Conservation (phyloP, 1,140 invertebrate species). For the Microvelia longipes region DNA sequence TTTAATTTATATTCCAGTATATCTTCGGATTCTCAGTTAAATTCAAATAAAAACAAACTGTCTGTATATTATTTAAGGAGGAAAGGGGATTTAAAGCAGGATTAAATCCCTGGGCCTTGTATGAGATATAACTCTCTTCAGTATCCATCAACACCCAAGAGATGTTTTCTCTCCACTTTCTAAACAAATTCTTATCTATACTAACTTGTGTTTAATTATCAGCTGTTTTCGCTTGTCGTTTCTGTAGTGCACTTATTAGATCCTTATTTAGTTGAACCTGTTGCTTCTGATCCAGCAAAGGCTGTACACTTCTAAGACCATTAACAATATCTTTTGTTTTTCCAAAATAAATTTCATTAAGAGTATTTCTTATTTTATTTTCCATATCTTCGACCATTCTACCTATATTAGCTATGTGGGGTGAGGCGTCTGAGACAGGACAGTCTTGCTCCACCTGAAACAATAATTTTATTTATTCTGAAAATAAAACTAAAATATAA, state of each 20-base stretch:
- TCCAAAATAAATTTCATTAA: slow-evolving; percentile 98
- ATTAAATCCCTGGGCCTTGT: no score
- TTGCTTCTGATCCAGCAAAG: slow-evolving; percentile 64
- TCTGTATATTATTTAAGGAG: no score
- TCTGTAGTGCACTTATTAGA: slow-evolving; percentile 62
- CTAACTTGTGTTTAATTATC: slow-evolving; percentile 22
- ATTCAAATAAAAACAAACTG: no score
- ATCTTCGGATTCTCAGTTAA: no score
- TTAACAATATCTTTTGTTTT: slow-evolving; percentile 99
- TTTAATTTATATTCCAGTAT: no score
- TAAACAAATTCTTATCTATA: no score
- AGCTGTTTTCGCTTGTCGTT: slow-evolving; percentile 44
- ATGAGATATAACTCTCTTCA: no score
- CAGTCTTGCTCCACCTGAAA: slow-evolving; percentile 76
- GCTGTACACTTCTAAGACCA: slow-evolving; percentile 77
- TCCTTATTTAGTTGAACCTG: slow-evolving; percentile 74
- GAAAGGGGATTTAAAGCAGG: no score
- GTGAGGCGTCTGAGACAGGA: slow-evolving; percentile 73
- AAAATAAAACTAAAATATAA: no score
- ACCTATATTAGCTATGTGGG: slow-evolving; percentile 97
- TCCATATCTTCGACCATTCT: slow-evolving; percentile 96
- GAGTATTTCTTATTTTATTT: slow-evolving; percentile 94
- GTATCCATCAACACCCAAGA: no score
- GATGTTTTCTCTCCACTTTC: no score
- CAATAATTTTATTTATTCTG: no score